A percentile compares a stretch with the other conserved stretches of the same genome.
These are phyloP conservation scores for Heliangelus exortis DNA, from an alignment of 2,797 vertebrate genomes.

Conservation along the genomic window DNA sequence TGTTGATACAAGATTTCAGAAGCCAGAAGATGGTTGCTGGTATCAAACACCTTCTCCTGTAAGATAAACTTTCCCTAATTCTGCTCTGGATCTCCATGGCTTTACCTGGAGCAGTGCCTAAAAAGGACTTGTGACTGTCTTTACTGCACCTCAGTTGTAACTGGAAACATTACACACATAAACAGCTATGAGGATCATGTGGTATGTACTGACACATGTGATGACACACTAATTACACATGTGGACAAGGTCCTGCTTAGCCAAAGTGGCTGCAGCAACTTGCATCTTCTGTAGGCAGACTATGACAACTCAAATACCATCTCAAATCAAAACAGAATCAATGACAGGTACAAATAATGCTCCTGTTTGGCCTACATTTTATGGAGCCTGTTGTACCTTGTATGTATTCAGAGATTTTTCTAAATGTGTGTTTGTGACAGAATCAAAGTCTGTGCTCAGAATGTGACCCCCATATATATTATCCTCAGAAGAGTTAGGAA, in stretches of 20 bases:
- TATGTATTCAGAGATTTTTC: neutral
- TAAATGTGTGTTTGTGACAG: neutral
- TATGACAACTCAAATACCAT: neutral
- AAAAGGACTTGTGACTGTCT: neutral
- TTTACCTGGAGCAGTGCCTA: neutral
- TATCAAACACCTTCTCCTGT: neutral
- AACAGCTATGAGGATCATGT: neutral
- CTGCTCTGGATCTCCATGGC: neutral
- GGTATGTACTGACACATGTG: too few species aligned
- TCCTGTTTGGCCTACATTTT: neutral
- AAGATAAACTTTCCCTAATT: neutral
- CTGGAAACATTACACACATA: neutral
- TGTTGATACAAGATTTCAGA: neutral
- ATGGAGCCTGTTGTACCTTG: neutral
- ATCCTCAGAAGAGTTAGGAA: neutral
- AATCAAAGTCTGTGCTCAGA: neutral
- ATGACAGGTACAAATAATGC: neutral
- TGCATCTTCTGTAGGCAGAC: neutral
- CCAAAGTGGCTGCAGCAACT: neutral
- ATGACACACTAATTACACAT: neutral
- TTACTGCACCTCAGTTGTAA: neutral
- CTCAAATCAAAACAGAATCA: neutral
- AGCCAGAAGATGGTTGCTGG: neutral
- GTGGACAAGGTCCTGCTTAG: neutral
- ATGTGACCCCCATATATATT: neutral